phyloP scores from a whole-genome alignment of 2,113 vertebrate species.

The Tylochromis polylepis region DNA sequence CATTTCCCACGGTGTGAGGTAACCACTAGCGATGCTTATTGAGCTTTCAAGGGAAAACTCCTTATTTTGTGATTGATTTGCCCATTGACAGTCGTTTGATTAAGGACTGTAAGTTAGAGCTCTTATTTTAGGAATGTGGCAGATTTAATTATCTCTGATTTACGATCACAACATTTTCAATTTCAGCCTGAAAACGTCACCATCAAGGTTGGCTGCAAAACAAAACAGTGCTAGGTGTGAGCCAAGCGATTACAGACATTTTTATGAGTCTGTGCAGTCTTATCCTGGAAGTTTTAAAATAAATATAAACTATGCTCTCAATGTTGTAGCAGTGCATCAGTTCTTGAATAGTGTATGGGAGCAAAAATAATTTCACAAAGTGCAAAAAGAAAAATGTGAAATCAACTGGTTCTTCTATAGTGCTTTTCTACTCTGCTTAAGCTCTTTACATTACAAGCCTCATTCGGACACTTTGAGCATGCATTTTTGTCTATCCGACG shows the following conservation, averaged over 20 bases:
- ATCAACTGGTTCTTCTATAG: neutral
- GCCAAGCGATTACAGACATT: neutral
- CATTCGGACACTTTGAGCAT: neutral
- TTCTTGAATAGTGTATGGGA: neutral
- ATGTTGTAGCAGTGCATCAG: neutral
- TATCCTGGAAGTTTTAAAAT: neutral
- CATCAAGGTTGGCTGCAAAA: neutral
- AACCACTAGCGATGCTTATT: neutral
- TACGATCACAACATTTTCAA: neutral
- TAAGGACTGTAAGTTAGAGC: fast-evolving
- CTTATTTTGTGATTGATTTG: neutral
- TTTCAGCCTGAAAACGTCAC: neutral
- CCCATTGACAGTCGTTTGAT: neutral
- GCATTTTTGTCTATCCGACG: neutral
- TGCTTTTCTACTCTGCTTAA: neutral
- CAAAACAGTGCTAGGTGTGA: neutral
- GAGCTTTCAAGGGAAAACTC: neutral
- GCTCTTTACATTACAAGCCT: neutral
- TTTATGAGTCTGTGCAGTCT: neutral
- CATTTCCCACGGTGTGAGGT: neutral
- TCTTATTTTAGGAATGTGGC: neutral
- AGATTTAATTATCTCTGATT: neutral
- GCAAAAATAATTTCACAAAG: neutral
- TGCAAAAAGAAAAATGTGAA: neutral
- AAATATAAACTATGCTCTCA: neutral